Base-by-base conservation (phyloP, 2,888 invertebrate species). In the Pogonocherus hispidulus region DNA sequence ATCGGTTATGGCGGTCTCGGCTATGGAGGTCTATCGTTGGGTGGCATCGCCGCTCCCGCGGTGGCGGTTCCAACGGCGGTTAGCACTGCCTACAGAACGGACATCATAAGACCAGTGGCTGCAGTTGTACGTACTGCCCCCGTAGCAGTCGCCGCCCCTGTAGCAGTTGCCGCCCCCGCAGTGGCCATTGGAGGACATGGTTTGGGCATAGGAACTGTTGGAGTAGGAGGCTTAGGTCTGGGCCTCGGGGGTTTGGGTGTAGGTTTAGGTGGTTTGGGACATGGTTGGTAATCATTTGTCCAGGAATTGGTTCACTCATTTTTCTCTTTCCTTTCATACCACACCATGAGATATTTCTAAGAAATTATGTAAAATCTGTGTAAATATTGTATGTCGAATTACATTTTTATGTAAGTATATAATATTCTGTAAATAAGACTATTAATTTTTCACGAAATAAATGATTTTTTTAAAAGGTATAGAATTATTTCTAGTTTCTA, bases 31-130 rank as follows among this genome's bases (percentile, higher is more conserved):
- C 8, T 16, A 16, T 23, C 6, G 1, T 27, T 27, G 14, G 51
- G 51, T 16, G 47, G 47, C n/a, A 5, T 14, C 70, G 49, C 51
- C 6, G 79, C 81, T 9, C 79, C 79, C 46, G 41, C 70, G 27
- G 44, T 70, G 19, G 69, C 64, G 8, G 51, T 47, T 32, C 63
- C 69, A 37, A 52, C 64, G n/a, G 65, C 69, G 19, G 68, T 68
- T n/a, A 67, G 67, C 19, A 51, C 55, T 14, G 32, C 51, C 3
- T 67, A 49, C 27, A 67, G 67, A 23, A 32, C 56, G 0, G 67
- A 67, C 18, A 46, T 67, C 63, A 51, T 56, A 51, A 49, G 32
- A 27, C 56, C 47, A 6, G 57, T 57, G 22, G 62, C 49, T 6
- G 63, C 51, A 16, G 57, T 67, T 6, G 56, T 57, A 35, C 41